These are phyloP conservation scores for Panulirus ornatus DNA, from an alignment of 1,140 invertebrate species.

Conservation along the genomic window DNA sequence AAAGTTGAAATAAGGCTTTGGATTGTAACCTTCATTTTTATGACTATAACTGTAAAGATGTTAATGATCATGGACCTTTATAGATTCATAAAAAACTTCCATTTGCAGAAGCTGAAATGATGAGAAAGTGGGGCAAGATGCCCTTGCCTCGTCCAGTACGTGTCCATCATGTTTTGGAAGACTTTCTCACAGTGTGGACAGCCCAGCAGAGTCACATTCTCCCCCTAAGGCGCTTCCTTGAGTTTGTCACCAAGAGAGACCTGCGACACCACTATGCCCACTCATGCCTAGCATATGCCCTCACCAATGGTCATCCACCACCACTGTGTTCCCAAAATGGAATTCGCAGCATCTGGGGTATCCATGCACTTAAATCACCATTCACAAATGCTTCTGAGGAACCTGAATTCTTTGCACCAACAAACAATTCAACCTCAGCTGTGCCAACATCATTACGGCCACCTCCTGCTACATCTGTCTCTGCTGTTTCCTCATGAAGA, in stretches of 20 bases:
- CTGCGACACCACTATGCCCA: constrained; percentile 77
- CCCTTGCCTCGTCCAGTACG: constrained; percentile 77
- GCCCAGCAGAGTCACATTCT: constrained; percentile 78
- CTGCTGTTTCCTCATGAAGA: constrained; percentile 28
- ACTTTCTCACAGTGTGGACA: constrained; percentile 80
- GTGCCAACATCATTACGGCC: background rate
- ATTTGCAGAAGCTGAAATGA: constrained; percentile 77
- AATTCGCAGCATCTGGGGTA: background rate
- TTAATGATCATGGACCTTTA: too few species aligned
- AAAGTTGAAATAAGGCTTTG: too few species aligned
- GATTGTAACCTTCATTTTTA: too few species aligned
- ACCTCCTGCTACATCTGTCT: background rate
- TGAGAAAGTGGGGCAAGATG: constrained; percentile 63
- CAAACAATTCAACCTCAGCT: background rate
- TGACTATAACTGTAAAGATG: too few species aligned
- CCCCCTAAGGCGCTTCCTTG: constrained; percentile 79
- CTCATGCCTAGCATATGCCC: constrained; percentile 77
- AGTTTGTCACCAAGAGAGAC: constrained; percentile 76
- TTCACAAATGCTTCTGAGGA: background rate
- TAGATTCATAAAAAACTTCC: too few species aligned
- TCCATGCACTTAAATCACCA: background rate
- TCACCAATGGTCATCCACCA: constrained; percentile 75
- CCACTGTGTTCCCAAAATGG: constrained; percentile 12
- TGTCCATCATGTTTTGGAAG: constrained; percentile 80
- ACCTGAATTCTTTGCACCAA: background rate